Evolutionary conservation across 2,888 invertebrate species (phyloP).

Genomic region (Pollenia angustigena): DNA sequence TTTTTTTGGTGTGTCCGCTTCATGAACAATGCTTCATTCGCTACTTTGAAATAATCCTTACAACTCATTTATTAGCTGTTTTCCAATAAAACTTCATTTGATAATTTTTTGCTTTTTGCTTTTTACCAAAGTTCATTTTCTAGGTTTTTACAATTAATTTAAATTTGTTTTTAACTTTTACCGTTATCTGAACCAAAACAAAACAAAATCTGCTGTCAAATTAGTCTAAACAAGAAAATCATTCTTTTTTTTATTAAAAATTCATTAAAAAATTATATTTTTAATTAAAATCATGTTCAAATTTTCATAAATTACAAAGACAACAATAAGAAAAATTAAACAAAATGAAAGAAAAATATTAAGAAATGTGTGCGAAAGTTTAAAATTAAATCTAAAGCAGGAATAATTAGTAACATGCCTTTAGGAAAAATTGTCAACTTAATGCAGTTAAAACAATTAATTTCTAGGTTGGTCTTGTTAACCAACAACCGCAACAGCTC

Average conservation of each 20-base stretch:
- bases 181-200: neutral
- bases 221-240: neutral
- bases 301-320: slow-evolving; percentile 14
- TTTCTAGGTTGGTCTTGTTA: slow-evolving; percentile 54
- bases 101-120: too few species aligned
- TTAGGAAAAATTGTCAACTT: slow-evolving; percentile 72
- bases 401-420: slow-evolving; percentile 49
- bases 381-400: neutral
- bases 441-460: slow-evolving; percentile 66
- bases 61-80: too few species aligned
- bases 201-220: neutral
- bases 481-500: slow-evolving; percentile 10
- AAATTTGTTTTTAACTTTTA: neutral
- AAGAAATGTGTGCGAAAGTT: slow-evolving; percentile 55
- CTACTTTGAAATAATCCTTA: too few species aligned
- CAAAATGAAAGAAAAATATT: neutral
- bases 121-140: too few species aligned
- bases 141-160: neutral
- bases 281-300: slow-evolving; percentile 60
- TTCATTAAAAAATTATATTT: slow-evolving; percentile 43
- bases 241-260: slow-evolving; percentile 20
- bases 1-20: too few species aligned
- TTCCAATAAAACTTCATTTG: too few species aligned
- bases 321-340: neutral
- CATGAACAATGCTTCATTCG: too few species aligned